Evolutionary conservation across 2,113 vertebrate genomes (phyloP).

Genomic region (Seriola dumerili): DNA sequence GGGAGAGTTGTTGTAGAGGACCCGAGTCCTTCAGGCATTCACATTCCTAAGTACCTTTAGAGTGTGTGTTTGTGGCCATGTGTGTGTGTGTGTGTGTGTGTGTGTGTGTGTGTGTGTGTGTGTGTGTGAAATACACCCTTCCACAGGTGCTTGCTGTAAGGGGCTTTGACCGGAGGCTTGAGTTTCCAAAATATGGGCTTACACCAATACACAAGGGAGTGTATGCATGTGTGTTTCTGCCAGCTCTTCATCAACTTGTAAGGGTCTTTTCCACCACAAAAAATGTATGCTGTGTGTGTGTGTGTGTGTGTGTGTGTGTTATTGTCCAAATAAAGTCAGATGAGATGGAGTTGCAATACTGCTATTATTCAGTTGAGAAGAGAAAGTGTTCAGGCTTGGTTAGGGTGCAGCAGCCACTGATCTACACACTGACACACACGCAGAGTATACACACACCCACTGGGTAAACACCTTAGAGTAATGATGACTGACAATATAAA

Average conservation of each 20-base stretch:
- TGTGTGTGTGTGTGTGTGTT: conserved; percentile 12
- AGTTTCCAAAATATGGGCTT: conserved; percentile 80
- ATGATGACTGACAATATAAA: conserved; percentile 30
- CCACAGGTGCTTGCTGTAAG: conserved; percentile 78
- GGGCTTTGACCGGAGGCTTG: conserved; percentile 67
- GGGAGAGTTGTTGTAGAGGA: conserved; percentile 28
- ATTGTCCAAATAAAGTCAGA: conserved; percentile 23
- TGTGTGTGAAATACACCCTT: conserved; percentile 51
- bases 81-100: conserved; percentile 33
- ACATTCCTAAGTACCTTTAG: conserved; percentile 61
- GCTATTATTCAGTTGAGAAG: conserved; percentile 5
- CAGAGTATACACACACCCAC: conserved; percentile 15
- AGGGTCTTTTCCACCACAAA: conserved; percentile 30
- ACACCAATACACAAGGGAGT: conserved; percentile 51
- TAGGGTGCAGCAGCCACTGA: neutral
- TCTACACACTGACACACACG: neutral
- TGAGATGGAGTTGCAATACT: conserved; percentile 19
- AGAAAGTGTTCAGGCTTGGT: conserved; percentile 8
- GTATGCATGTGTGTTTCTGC: conserved; percentile 41
- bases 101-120: conserved; percentile 32
- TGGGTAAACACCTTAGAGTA: conserved; percentile 24
- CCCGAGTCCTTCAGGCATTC: conserved; percentile 41
- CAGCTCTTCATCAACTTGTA: conserved; percentile 42
- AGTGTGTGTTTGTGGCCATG: conserved; percentile 12
- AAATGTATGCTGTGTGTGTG: neutral